Evolutionary conservation across 1,140 invertebrate species (phyloP).

Genomic region (Propsilocerus akamusi): DNA sequence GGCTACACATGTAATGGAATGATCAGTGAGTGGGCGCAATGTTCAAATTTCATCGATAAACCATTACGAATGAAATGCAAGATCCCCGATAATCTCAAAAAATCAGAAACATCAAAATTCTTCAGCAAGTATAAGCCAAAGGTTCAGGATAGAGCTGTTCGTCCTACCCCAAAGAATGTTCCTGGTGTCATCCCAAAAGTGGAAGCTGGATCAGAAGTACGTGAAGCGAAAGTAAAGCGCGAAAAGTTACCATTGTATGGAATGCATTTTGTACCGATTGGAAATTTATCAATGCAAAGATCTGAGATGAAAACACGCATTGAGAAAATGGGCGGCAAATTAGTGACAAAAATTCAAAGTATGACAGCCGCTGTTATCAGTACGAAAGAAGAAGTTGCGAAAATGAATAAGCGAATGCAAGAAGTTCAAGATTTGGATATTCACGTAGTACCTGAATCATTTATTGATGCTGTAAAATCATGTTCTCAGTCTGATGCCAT

Average conservation of each 20-base stretch:
- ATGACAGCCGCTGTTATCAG: slow-evolving; percentile 60
- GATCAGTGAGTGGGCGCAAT: slow-evolving; percentile 82
- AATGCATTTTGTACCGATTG: slow-evolving; percentile 59
- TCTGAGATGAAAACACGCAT: slow-evolving; percentile 48
- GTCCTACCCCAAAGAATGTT: slow-evolving; percentile 29
- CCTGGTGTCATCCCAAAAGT: slow-evolving; percentile 20
- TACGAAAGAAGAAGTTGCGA: slow-evolving; percentile 45
- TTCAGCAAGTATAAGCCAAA: slow-evolving; percentile 51
- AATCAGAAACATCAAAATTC: slow-evolving; percentile 28
- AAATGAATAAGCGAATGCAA: slow-evolving; percentile 41
- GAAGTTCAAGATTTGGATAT: slow-evolving; percentile 48
- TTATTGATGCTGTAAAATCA: slow-evolving; percentile 45
- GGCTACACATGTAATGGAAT: slow-evolving; percentile 67
- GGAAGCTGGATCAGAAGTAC: slow-evolving; percentile 34
- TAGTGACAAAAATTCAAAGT: slow-evolving; percentile 41
- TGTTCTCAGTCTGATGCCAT: slow-evolving; percentile 32
- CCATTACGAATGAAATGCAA: slow-evolving; percentile 57
- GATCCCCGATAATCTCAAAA: slow-evolving; percentile 46
- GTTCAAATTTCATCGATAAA: slow-evolving; percentile 46
- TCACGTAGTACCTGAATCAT: slow-evolving; percentile 63
- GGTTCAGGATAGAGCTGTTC: slow-evolving; percentile 38
- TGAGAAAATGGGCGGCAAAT: slow-evolving; percentile 52
- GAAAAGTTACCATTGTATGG: slow-evolving; percentile 49
- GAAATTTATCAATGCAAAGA: slow-evolving; percentile 35
- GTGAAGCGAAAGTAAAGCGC: slow-evolving; percentile 33